Evolutionary conservation across 2,888 invertebrate species (phyloP).

Genomic region (Clepsis dumicolana): DNA sequence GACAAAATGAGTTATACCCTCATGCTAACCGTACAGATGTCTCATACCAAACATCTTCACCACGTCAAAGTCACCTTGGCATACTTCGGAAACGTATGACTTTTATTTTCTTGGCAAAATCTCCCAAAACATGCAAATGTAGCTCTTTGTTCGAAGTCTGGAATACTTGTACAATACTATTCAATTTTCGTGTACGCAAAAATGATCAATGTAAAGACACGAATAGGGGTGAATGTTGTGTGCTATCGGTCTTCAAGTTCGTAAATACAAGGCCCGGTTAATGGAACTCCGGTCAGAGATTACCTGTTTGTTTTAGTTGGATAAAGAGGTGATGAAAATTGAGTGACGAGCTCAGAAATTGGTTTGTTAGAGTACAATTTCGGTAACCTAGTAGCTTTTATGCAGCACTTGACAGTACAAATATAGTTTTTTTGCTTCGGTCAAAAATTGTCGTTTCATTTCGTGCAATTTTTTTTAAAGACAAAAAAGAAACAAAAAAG

Average conservation of each 20-base stretch:
- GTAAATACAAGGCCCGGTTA: too few species aligned
- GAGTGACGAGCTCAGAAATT: too few species aligned
- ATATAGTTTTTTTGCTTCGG: too few species aligned
- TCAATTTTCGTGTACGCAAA: background rate
- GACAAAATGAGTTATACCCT: background rate
- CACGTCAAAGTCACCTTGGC: conserved; percentile 36
- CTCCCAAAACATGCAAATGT: conserved; percentile 7
- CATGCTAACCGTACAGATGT: background rate
- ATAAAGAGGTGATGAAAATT: too few species aligned
- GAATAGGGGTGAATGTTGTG: background rate
- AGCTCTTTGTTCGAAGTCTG: conserved; percentile 30
- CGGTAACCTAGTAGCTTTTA: too few species aligned
- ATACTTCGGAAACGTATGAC: conserved; percentile 20
- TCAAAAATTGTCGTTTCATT: too few species aligned
- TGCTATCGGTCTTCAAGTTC: background rate
- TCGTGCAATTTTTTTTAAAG: too few species aligned
- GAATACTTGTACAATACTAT: background rate
- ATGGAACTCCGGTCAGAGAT: too few species aligned
- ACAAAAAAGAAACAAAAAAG: too few species aligned
- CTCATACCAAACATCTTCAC: conserved; percentile 8
- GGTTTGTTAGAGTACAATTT: too few species aligned
- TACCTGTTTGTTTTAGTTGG: too few species aligned
- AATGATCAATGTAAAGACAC: background rate
- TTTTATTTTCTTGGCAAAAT: conserved; percentile 17
- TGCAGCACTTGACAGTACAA: too few species aligned